These are phyloP conservation scores for Prionchulus punctatus DNA, from an alignment of 2,888 invertebrate species.

Conservation along the genomic window DNA sequence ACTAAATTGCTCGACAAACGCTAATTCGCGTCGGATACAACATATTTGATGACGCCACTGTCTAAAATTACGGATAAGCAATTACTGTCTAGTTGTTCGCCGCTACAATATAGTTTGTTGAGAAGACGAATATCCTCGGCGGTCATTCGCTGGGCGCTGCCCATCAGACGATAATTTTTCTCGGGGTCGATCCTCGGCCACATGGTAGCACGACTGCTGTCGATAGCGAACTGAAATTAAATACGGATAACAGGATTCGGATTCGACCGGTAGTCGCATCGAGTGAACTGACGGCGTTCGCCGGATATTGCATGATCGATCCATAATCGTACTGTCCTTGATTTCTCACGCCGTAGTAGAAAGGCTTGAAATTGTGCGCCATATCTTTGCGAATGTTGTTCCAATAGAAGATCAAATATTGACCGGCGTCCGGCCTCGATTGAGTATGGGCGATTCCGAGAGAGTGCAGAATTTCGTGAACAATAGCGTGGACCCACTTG, in stretches of 20 bases:
- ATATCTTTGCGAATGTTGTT: neutral
- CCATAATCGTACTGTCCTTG: neutral
- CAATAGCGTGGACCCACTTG: neutral
- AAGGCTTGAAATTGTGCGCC: neutral
- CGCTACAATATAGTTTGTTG: neutral
- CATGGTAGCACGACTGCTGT: neutral
- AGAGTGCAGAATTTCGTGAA: conserved; percentile 1
- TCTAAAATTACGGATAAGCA: too few species aligned
- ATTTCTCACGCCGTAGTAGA: neutral
- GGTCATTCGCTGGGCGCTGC: neutral
- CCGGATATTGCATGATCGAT: neutral
- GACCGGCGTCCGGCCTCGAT: neutral
- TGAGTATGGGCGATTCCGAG: conserved; percentile 1
- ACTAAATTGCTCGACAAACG: too few species aligned
- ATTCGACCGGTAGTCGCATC: neutral
- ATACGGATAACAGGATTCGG: neutral
- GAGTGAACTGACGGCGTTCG: neutral
- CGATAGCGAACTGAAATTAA: neutral
- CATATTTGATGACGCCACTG: too few species aligned
- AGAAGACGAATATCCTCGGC: neutral
- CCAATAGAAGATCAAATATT: conserved; percentile 1
- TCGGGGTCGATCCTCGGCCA: neutral
- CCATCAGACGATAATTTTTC: neutral
- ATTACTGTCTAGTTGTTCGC: too few species aligned
- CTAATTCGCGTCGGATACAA: too few species aligned